These are phyloP conservation scores for Poliocrania exsul DNA, from an alignment of 2,797 vertebrate genomes.

Conservation along the genomic window DNA sequence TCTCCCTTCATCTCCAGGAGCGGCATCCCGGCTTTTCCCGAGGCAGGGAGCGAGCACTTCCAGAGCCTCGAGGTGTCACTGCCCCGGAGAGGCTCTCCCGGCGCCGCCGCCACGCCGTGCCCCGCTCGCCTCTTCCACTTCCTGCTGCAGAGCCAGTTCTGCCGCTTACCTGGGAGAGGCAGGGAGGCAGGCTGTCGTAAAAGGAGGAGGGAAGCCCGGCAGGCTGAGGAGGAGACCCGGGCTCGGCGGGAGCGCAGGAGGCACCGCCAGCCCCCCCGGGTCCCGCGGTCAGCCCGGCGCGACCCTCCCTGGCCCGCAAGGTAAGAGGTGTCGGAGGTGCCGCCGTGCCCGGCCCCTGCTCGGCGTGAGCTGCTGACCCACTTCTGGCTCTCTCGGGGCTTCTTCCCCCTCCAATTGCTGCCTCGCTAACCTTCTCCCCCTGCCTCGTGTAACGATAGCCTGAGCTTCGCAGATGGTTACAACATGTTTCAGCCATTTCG, in stretches of 20 bases:
- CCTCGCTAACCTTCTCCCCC: not conserved
- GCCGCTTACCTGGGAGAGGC: slow-evolving; percentile 73
- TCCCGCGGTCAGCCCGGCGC: not conserved
- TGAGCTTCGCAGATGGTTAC: slow-evolving; percentile 28
- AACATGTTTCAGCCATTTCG: slow-evolving; percentile 53
- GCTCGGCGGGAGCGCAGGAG: not conserved
- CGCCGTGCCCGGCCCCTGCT: not conserved
- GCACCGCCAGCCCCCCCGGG: not conserved
- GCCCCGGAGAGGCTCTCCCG: not conserved
- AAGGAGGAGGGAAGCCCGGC: not conserved
- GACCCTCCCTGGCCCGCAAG: not conserved
- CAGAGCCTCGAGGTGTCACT: slow-evolving; percentile 18
- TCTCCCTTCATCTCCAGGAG: not conserved
- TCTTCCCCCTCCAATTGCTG: not conserved
- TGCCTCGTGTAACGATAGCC: not conserved
- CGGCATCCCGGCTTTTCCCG: not conserved
- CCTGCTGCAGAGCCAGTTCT: slow-evolving; percentile 76
- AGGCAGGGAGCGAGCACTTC: not conserved
- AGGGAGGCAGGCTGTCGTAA: slow-evolving; percentile 30
- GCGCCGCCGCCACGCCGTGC: not conserved
- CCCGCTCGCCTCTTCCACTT: slow-evolving; percentile 66
- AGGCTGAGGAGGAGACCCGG: not conserved
- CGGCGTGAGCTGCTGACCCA: not conserved
- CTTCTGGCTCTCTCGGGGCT: not conserved
- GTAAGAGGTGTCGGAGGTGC: slow-evolving; percentile 40